A percentile compares a stretch with the other conserved stretches of the same genome.
Conservation (phyloP, 2,888 invertebrate species). For the Ichneumoninae sp. region DNA sequence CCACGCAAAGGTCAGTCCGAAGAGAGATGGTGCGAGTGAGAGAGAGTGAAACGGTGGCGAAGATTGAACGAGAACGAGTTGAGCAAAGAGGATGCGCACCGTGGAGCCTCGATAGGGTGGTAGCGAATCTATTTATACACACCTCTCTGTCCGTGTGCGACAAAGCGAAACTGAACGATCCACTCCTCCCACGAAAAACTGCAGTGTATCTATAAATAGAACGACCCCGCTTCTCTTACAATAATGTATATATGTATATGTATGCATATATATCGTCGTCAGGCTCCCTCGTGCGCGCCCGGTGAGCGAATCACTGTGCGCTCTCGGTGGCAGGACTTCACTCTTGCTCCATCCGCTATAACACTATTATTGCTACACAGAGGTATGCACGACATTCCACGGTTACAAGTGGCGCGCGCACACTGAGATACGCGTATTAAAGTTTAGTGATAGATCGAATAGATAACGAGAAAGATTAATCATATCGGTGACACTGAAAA, state of each 20-base stretch:
- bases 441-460: not conserved
- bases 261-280: conserved; percentile 1
- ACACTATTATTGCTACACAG: not conserved
- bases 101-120: conserved; percentile 69
- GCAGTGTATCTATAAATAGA: conserved; percentile 74
- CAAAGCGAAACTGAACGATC: conserved; percentile 58
- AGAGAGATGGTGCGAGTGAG: conserved; percentile 20
- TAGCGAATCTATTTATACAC: conserved; percentile 78
- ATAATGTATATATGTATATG: conserved; percentile 6
- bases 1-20: conserved; percentile 78
- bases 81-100: conserved; percentile 37
- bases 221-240: conserved; percentile 63
- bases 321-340: not conserved
- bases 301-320: conserved; percentile 11
- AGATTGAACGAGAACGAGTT: conserved; percentile 45
- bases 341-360: not conserved
- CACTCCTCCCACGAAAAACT: conserved; percentile 75
- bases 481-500: not conserved
- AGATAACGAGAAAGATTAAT: not conserved
- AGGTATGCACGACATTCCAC: not conserved
- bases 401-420: not conserved
- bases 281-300: not conserved
- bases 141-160: conserved; percentile 58
- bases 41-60: conserved; percentile 30
- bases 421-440: not conserved